phyloP scores from a whole-genome alignment of 1,140 invertebrate species.

The Nomia melanderi region DNA sequence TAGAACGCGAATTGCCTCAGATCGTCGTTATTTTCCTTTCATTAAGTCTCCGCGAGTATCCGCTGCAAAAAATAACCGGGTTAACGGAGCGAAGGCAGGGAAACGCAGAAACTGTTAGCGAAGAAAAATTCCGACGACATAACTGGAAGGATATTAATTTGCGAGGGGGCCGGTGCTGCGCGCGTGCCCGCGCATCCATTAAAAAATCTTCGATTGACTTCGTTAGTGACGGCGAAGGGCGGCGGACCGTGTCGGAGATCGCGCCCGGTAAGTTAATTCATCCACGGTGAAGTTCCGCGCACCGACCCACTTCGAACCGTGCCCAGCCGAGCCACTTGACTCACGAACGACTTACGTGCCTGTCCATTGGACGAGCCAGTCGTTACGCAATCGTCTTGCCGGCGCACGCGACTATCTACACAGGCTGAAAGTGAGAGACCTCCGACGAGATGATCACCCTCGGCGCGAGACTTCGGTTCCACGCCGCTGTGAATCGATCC shows the following conservation, averaged over 20 bases:
- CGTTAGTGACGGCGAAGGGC: not conserved
- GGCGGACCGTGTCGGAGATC: slow-evolving; percentile 19
- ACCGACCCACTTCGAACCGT: slow-evolving; percentile 54
- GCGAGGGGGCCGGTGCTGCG: not conserved
- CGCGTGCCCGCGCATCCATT: not conserved
- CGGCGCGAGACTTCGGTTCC: slow-evolving; percentile 33
- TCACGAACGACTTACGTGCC: slow-evolving; percentile 58
- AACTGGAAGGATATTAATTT: not conserved
- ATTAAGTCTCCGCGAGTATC: too few relatives aligned
- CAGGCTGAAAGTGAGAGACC: slow-evolving; percentile 69
- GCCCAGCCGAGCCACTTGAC: slow-evolving; percentile 56
- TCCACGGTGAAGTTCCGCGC: slow-evolving; percentile 43
- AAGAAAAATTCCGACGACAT: not conserved
- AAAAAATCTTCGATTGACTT: slow-evolving; percentile 23
- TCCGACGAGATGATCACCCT: slow-evolving; percentile 42
- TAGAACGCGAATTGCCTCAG: too few relatives aligned
- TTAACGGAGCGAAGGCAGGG: too few relatives aligned
- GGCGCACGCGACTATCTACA: slow-evolving; percentile 65
- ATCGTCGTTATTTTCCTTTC: too few relatives aligned
- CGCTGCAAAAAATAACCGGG: too few relatives aligned
- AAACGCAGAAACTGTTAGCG: not conserved
- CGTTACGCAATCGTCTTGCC: slow-evolving; percentile 63
- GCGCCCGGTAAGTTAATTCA: slow-evolving; percentile 21
- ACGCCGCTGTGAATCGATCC: slow-evolving; percentile 14
- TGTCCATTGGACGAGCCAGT: slow-evolving; percentile 32